Base-by-base conservation (phyloP, 1,140 invertebrate genomes). In the Drosophila obscura region DNA sequence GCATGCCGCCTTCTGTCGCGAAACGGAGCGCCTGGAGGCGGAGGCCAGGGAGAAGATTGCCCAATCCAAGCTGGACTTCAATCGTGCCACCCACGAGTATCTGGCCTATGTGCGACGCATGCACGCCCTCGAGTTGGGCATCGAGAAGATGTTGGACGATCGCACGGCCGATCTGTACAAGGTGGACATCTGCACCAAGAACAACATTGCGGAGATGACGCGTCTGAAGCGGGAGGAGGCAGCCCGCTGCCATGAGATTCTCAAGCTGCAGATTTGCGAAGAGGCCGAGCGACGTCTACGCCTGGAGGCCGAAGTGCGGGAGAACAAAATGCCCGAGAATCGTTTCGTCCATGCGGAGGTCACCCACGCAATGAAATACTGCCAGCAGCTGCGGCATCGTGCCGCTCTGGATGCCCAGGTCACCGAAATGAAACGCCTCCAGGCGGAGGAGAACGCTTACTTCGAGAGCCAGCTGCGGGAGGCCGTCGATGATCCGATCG, bases 291-390 rank as follows among this genome's bases (percentile, higher is more conserved):
- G 80, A 0, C 73, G 67, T 0, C 59, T 91, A 39, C 77, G 73
- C 2, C 55, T 62, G 15, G 80, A 79, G 5, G 77, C 77, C 1
- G 77, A 88, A 5, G 52, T 71, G 13, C 71, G 73, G 9, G 90
- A 91, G 44, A 66, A 81, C 43, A 88, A 85, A 53, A 90, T 91
- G 45, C 48, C 73, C 1, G 90, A 91, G 39, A 91, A 91, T 72
- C 75, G 80, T 0, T 91, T 91, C n/a, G 89, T 71, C 0, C 82
- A 77, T 45, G 69, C 71, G 15, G 74, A 80, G 59, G 72, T 88
- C 5, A 76, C 89, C 4, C 79, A 66, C 2, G 26, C 67, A 1
- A 76, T 76, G 67, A 75, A 73, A 0, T 5, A 57, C 2, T 78
- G 66, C 19, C 35, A 79, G 9, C 52, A 76, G 15, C 62, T 52